Evolutionary conservation across 1,140 invertebrate species (phyloP).

Genomic region (Sycophaga agraensis): DNA sequence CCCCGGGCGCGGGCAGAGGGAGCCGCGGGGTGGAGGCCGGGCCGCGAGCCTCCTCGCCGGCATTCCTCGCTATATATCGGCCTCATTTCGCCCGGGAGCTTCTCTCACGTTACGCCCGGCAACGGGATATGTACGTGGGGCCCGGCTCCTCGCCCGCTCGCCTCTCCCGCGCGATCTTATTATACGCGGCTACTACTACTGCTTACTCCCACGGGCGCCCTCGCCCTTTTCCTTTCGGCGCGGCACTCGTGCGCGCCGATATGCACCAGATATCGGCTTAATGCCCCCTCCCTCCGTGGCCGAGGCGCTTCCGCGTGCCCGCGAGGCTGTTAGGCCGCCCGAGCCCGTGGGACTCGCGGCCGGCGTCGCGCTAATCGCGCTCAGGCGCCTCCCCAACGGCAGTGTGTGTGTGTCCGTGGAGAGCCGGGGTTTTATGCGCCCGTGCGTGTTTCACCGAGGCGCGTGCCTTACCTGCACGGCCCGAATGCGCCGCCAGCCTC

Average conservation of each 20-base stretch:
- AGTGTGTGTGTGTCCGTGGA: background rate
- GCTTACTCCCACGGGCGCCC: background rate
- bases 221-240: background rate
- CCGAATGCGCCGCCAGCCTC: too few relatives aligned
- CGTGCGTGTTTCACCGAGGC: too few relatives aligned
- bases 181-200: slow-evolving; percentile 10
- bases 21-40: too few relatives aligned
- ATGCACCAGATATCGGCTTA: slow-evolving; percentile 46
- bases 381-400: too few relatives aligned
- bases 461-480: too few relatives aligned
- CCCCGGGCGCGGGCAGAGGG: too few relatives aligned
- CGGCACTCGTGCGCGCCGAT: slow-evolving; percentile 6
- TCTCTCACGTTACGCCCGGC: slow-evolving; percentile 24
- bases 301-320: background rate
- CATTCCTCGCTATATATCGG: slow-evolving; percentile 24
- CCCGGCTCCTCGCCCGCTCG: background rate
- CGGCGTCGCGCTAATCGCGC: too few relatives aligned
- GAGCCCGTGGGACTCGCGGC: too few relatives aligned
- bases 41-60: too few relatives aligned
- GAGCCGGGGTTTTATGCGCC: too few relatives aligned
- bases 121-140: slow-evolving; percentile 6
- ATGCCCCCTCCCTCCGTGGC: slow-evolving; percentile 26
- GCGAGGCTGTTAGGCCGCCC: too few relatives aligned
- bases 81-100: slow-evolving; percentile 23
- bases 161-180: slow-evolving; percentile 22